Base-by-base conservation (phyloP, 1,140 invertebrate species). In the Microplitis mediator region DNA sequence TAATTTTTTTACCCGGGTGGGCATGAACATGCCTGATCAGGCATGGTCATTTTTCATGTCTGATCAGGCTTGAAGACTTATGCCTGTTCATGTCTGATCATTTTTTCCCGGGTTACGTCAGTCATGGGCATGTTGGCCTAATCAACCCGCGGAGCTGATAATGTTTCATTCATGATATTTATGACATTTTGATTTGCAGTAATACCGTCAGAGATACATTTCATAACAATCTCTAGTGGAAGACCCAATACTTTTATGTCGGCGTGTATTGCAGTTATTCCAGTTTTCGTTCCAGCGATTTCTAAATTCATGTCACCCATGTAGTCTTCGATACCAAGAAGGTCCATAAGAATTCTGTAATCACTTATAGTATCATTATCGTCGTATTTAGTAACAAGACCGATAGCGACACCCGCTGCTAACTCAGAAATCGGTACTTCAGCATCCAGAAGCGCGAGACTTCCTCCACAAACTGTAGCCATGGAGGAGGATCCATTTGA, bases 251-350 rank as follows among this genome's bases (percentile, higher is more conserved):
- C 89, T 89, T 99, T 99, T 31, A 99, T 90, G 85, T 99, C 97
- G 0, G 93, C 93, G 87, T 99, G 98, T 31, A 99, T 86, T 2
- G 97, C 95, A 3, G 97, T 99, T 11, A 99, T 92, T 3, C 97
- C 97, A 77, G 93, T 93, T 77, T 92, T 93, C 0, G 97, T 98
- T 0, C 97, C 98, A 2, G 97, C 96, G 73, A 99, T 88, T 89
- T 99, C 99, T 85, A 99, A 99, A 88, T 99, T 98, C 98, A 99
- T 99, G 80, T 99, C 98, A 3, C 98, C 98, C 85, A 98, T 89
- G 86, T 98, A 99, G 85, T 99, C 98, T 88, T 99, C 98, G 79
- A 99, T 97, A 61, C 98, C 98, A 92, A 94, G 79, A 34, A 99
- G 92, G 89, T 99, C 98, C 6, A 97, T 98, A 13, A 99, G 88